Percentiles rank a stretch among this genome's conserved stretches.
These are phyloP conservation scores for Talpa occidentalis DNA, from an alignment of 2,113 vertebrate species.

Conservation along the genomic window DNA sequence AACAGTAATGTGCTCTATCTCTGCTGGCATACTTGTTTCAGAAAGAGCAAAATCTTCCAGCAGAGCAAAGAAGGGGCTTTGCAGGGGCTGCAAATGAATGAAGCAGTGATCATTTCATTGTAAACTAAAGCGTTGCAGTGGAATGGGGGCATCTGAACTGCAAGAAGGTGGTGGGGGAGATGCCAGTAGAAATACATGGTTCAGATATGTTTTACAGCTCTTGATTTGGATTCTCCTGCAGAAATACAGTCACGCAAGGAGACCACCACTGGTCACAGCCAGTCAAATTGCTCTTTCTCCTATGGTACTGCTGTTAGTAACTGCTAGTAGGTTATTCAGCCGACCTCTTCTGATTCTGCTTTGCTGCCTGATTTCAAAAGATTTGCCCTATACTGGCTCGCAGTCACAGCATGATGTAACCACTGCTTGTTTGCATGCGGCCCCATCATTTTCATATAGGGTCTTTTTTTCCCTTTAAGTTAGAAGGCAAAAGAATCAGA, in stretches of 20 bases:
- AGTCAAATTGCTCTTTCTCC: conserved; percentile 83
- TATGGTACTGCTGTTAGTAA: conserved; percentile 81
- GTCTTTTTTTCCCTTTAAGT: neutral
- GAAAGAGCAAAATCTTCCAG: conserved; percentile 83
- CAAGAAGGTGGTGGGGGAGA: conserved; percentile 71
- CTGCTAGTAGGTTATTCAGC: conserved; percentile 84
- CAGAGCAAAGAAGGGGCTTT: conserved; percentile 81
- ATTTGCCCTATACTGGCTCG: conserved; percentile 76
- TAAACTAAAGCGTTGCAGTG: conserved; percentile 83
- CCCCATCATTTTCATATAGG: conserved; percentile 42
- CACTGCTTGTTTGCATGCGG: conserved; percentile 74
- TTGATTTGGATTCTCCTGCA: conserved; percentile 80
- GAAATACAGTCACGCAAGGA: conserved; percentile 80
- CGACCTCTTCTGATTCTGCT: conserved; percentile 84
- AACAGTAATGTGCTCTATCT: conserved; percentile 77
- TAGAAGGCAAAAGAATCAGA: neutral
- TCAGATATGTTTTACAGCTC: conserved; percentile 82
- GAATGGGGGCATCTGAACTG: conserved; percentile 81
- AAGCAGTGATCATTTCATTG: conserved; percentile 84
- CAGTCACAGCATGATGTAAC: conserved; percentile 79
- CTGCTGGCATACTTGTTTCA: conserved; percentile 81
- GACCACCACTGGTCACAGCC: conserved; percentile 83
- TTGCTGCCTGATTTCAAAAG: conserved; percentile 86
- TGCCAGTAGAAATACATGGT: conserved; percentile 79
- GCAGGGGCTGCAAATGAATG: conserved; percentile 82